Evolutionary conservation across 2,888 invertebrate species (phyloP).

Genomic region (Lithophane leautieri): DNA sequence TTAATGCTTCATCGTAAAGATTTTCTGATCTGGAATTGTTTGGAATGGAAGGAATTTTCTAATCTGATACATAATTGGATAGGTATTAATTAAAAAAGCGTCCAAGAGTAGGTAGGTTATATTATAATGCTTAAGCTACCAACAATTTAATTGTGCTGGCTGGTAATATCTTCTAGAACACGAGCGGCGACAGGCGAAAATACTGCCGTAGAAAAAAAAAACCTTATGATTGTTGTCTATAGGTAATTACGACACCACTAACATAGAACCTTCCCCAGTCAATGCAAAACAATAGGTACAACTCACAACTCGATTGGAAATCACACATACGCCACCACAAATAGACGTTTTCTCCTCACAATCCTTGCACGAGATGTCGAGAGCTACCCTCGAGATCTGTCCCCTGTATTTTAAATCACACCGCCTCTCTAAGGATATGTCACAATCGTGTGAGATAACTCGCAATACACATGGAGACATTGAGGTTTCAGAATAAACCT

Average conservation of each 20-base stretch:
- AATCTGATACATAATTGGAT: too few species aligned
- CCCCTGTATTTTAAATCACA: conserved; percentile 70
- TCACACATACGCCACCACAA: conserved; percentile 23
- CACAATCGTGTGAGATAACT: conserved; percentile 66
- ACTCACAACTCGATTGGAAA: conserved; percentile 12
- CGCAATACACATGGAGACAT: conserved; percentile 36
- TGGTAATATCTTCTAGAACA: neutral
- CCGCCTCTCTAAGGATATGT: conserved; percentile 65
- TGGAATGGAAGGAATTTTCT: too few species aligned
- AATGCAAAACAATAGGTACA: conserved; percentile 4
- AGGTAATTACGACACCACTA: neutral
- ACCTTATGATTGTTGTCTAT: neutral
- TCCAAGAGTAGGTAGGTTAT: neutral
- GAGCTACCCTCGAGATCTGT: conserved; percentile 58
- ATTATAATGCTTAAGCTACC: neutral
- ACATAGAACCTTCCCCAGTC: neutral
- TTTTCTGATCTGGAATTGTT: too few species aligned
- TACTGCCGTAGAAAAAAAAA: neutral
- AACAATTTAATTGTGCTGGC: too few species aligned
- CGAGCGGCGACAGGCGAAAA: neutral
- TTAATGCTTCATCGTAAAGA: neutral
- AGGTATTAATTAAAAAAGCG: neutral
- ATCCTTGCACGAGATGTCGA: conserved; percentile 44
- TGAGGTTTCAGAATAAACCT: neutral
- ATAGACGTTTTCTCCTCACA: conserved; percentile 35